Base-by-base conservation (phyloP, 2,888 invertebrate species). In the Euphydryas editha region DNA sequence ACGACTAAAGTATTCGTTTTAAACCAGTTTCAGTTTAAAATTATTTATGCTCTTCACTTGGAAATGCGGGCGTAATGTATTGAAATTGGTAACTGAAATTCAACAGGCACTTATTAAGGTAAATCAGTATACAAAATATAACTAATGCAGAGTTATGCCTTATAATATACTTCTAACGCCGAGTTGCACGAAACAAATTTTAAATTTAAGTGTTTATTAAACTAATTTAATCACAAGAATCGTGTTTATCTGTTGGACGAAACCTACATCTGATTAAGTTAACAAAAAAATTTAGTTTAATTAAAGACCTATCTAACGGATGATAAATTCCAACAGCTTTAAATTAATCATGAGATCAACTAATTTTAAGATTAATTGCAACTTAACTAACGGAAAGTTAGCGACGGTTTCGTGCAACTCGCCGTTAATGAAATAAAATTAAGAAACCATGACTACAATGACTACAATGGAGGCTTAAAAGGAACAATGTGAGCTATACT, bases 381-480 rank as follows among this genome's bases (percentile, higher is more conserved):
- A n/a, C n/a, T n/a, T n/a, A n/a, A n/a, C n/a, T n/a, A n/a, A n/a
- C n/a, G n/a, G n/a, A n/a, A n/a, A n/a, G n/a, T n/a, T n/a, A n/a
- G n/a, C n/a, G n/a, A n/a, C n/a, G n/a, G n/a, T n/a, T n/a, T n/a
- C n/a, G n/a, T n/a, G n/a, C n/a, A n/a, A 37, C 15, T 49, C 30
- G 20, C 8, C 8, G 2, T 1, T 64, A 59, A 64, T 64, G 44
- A 59, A 36, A 58, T 64, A 42, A 66, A 58, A 66, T 61, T 62
- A 57, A 58, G 42, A 62, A 66, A 51, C 58, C 20, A 49, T 42
- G 63, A 54, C 20, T 59, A 64, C 49, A 59, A 49, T 42, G 63
- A 54, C 20, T 59, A 64, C 49, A 59, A 64, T 44, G 59, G 51
- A 64, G 15, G 51, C 58, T 64, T 64, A 44, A 58, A 54, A 30